These are phyloP conservation scores for Meganola albula DNA, from an alignment of 2,888 invertebrate species.

Conservation along the genomic window DNA sequence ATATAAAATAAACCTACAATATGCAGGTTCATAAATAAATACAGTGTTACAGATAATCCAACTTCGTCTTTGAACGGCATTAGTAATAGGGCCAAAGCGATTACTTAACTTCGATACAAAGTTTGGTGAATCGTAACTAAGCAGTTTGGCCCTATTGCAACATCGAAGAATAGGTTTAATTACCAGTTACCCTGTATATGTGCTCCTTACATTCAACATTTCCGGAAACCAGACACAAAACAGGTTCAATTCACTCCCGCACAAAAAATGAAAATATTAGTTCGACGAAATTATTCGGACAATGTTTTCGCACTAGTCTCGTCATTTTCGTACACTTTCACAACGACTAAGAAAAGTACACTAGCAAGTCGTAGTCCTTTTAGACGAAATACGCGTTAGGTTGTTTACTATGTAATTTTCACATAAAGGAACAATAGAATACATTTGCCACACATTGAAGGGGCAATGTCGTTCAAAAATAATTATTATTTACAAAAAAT, in stretches of 20 bases:
- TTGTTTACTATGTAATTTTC: constrained; percentile 29
- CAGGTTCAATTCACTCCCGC: constrained; percentile 54
- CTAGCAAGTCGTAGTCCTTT: constrained; percentile 67
- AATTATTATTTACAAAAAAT: constrained; percentile 58
- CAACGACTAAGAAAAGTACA: constrained; percentile 61
- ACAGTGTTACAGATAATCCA: no score
- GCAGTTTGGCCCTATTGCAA: no score
- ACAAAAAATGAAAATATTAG: constrained; percentile 46
- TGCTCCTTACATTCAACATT: constrained; percentile 54
- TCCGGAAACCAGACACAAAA: constrained; percentile 51
- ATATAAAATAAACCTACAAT: constrained; percentile 59
- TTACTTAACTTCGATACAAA: no score
- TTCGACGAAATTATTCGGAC: constrained; percentile 44
- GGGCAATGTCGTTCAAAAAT: constrained; percentile 50
- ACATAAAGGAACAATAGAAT: constrained; percentile 42
- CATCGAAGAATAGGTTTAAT: no score
- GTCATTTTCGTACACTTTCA: constrained; percentile 61
- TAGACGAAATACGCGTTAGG: constrained; percentile 45
- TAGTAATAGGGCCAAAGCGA: no score
- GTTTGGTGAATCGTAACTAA: no score
- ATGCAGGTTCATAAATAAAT: constrained; percentile 65
- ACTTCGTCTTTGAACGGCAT: no score
- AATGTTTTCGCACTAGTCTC: constrained; percentile 50
- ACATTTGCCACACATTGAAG: constrained; percentile 47
- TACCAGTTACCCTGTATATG: no score